phyloP scores from a whole-genome alignment of 1,140 invertebrate species.

The Pollicipes pollicipes region DNA sequence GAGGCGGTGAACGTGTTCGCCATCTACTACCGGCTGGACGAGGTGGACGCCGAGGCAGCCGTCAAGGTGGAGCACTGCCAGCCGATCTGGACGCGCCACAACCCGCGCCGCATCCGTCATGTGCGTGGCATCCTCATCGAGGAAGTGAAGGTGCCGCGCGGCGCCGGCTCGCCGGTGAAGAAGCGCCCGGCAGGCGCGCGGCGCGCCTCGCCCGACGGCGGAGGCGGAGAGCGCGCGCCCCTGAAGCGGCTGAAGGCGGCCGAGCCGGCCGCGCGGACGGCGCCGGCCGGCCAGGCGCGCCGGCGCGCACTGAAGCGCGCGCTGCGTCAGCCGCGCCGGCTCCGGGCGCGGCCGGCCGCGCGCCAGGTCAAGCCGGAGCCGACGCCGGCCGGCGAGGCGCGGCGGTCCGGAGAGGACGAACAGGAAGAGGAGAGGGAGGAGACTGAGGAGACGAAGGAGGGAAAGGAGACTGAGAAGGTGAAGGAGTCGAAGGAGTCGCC shows the following conservation, averaged over 20 bases:
- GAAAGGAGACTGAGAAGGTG: background rate
- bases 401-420: no score
- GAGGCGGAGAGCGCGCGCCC: background rate
- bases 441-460: constrained; percentile 4
- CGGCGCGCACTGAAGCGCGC: background rate
- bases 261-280: background rate
- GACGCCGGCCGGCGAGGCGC: no score
- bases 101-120: constrained; percentile 33
- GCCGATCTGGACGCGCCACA: constrained; percentile 38
- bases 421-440: constrained; percentile 13
- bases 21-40: constrained; percentile 20
- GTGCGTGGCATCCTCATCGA: constrained; percentile 40
- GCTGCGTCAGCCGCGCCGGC: background rate
- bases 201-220: background rate
- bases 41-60: constrained; percentile 16
- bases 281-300: background rate
- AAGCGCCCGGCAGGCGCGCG: background rate
- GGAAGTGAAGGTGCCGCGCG: constrained; percentile 24
- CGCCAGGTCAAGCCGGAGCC: background rate
- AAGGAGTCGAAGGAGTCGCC: background rate
- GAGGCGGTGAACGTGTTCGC: constrained; percentile 20
- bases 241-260: background rate
- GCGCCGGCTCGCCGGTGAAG: background rate
- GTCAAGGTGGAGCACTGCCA: constrained; percentile 21
- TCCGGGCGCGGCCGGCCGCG: background rate